Base-by-base conservation (phyloP, 2,797 vertebrate species). In the Odontamblyopus rebecca region DNA sequence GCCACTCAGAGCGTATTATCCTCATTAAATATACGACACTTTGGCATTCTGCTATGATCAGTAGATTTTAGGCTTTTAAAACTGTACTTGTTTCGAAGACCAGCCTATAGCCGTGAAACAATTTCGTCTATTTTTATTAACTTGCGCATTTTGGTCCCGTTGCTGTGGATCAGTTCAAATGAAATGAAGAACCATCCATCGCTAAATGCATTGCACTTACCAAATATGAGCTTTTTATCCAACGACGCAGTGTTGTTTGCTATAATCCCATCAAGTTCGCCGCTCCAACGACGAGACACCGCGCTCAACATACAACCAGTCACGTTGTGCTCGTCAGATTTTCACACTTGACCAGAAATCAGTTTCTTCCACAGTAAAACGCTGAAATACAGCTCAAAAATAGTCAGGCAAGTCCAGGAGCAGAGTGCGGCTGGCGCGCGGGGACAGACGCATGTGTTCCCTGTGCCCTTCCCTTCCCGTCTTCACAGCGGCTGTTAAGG, bases 401-500 rank as follows among this genome's bases (percentile, higher is more conserved):
- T 74, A 81, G 35, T 57, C 12, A 35, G 9, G 18, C 69, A 93
- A 91, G 89, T 95, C 93, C 95, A 82, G 77, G 15, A 71, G 84
- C 77, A 65, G 67, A 57, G 86, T 78, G 81, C 78, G 77, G 81
- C 81, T 61, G 68, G 81, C 51, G 66, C 23, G 12, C n/a, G 29
- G 7, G 72, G 64, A 74, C 53, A 61, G 74, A 61, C 72, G 62
- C 69, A 26, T 72, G 79, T 18, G 84, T 86, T 88, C 85, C 87
- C 82, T 29, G 83, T 82, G 89, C 81, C 86, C 87, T 88, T 84
- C 90, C 86, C 72, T 77, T 91, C 82, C 86, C 88, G 83, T 93
- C 23, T 88, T 94, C 91, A 92, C 93, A 91, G 91, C 93, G 93
- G 93, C 90, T 93, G 93, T 91, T 93, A 89, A 89, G 79, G 92